phyloP scores from a whole-genome alignment of 1,140 invertebrate genomes.

The Protaetia brevitarsis region DNA sequence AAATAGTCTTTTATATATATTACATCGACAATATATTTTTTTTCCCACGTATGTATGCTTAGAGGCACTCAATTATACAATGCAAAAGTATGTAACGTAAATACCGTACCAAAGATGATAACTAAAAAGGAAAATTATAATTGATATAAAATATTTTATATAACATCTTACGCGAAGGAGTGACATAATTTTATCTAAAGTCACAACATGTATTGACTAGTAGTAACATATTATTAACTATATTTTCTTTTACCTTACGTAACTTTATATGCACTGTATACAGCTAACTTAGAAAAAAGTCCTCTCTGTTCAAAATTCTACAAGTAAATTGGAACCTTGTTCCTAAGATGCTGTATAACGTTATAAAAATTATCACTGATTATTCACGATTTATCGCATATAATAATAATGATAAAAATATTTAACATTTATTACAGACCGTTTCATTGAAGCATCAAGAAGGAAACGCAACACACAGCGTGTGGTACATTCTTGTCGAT shows the following conservation, averaged over 20 bases:
- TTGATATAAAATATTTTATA: background rate
- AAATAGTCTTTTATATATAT: conserved; percentile 23
- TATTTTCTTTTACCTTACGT: background rate
- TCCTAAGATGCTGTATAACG: background rate
- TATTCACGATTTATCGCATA: background rate
- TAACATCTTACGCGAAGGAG: background rate
- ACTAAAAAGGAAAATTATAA: conserved; percentile 9
- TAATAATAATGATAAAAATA: no score
- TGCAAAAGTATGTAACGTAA: conserved; percentile 1
- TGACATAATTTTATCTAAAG: conserved; percentile 1
- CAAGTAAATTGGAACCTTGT: background rate
- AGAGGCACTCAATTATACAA: conserved; percentile 21
- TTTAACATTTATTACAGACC: no score
- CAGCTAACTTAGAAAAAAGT: background rate
- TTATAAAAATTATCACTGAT: background rate
- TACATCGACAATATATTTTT: conserved; percentile 18
- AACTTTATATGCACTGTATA: background rate
- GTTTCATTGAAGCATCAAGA: no score
- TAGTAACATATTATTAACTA: conserved; percentile 13
- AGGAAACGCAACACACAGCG: no score
- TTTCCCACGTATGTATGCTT: conserved; percentile 1
- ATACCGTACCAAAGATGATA: conserved; percentile 4
- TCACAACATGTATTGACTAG: conserved; percentile 17
- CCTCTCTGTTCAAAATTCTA: background rate
- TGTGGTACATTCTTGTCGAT: no score